Conservation (phyloP, 2,113 vertebrate genomes). For the Solea solea region DNA sequence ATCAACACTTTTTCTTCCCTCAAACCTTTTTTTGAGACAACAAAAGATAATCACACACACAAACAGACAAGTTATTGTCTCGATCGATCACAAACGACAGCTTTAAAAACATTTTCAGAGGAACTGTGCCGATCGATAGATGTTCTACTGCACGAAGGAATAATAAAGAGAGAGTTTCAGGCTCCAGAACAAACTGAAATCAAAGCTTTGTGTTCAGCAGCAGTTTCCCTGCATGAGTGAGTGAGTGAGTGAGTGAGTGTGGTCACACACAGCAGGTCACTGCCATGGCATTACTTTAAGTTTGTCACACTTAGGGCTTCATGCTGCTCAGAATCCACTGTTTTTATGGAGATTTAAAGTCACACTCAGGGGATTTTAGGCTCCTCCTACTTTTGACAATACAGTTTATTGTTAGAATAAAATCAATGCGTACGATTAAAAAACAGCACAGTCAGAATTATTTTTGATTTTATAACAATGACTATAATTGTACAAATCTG, state of each 20-base stretch:
- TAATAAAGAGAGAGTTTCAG: neutral
- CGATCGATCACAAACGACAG: no score
- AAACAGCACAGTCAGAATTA: no score
- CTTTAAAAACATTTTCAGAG: no score
- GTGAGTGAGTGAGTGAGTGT: no score
- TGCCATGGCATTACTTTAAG: slow-evolving; percentile 54
- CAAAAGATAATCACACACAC: no score
- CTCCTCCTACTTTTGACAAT: neutral
- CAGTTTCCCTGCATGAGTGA: slow-evolving; percentile 10
- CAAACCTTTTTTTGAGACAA: no score
- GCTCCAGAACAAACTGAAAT: neutral
- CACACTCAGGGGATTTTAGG: neutral
- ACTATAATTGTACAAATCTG: no score
- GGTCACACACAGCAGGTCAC: slow-evolving; percentile 14
- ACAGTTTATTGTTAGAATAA: neutral
- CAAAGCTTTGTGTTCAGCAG: neutral
- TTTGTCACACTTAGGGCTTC: slow-evolving; percentile 37
- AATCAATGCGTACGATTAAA: no score
- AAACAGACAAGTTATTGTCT: no score
- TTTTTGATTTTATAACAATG: no score
- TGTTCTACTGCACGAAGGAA: neutral
- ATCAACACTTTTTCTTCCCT: no score
- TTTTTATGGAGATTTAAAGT: slow-evolving; percentile 48
- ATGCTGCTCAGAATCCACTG: slow-evolving; percentile 46
- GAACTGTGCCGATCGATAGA: neutral